Evolutionary conservation across 2,797 vertebrate genomes (phyloP).

Genomic region (Anabas testudineus): DNA sequence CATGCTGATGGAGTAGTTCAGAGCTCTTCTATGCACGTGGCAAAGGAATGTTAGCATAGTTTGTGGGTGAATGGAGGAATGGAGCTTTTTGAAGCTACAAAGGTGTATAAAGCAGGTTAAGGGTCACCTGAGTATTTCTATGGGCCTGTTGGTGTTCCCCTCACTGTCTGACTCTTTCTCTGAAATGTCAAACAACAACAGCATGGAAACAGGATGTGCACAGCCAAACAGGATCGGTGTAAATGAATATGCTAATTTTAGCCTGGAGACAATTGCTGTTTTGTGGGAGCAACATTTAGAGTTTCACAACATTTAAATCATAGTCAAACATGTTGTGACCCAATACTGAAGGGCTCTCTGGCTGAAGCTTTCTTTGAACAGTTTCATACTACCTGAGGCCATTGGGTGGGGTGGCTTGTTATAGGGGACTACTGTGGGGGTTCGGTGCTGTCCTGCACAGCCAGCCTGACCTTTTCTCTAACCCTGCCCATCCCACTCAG

Average conservation of each 20-base stretch:
- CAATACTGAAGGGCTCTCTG: neutral
- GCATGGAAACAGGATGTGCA: constrained; percentile 63
- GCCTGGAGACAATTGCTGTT: constrained; percentile 15
- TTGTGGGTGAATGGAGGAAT: constrained; percentile 51
- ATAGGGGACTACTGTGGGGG: constrained; percentile 31
- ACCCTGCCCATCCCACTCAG: constrained; percentile 58
- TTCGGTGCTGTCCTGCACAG: constrained; percentile 26
- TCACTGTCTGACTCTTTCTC: constrained; percentile 7
- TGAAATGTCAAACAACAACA: constrained; percentile 34
- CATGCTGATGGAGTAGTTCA: constrained; percentile 70
- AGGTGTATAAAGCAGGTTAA: constrained; percentile 8
- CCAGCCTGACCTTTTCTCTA: constrained; percentile 44
- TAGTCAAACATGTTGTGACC: constrained; percentile 19
- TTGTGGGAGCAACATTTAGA: constrained; percentile 43
- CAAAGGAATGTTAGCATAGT: constrained; percentile 74
- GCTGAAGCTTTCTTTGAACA: constrained; percentile 10
- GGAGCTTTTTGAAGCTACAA: constrained; percentile 31
- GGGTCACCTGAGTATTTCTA: constrained; percentile 6
- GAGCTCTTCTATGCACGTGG: constrained; percentile 65
- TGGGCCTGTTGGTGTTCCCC: neutral
- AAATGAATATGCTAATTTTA: constrained; percentile 65
- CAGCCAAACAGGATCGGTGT: constrained; percentile 60
- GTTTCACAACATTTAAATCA: constrained; percentile 37
- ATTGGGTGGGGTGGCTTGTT: constrained; percentile 32
- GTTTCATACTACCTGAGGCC: constrained; percentile 32